These are phyloP conservation scores for Galleria mellonella DNA, from an alignment of 1,140 invertebrate species.

Conservation along the genomic window DNA sequence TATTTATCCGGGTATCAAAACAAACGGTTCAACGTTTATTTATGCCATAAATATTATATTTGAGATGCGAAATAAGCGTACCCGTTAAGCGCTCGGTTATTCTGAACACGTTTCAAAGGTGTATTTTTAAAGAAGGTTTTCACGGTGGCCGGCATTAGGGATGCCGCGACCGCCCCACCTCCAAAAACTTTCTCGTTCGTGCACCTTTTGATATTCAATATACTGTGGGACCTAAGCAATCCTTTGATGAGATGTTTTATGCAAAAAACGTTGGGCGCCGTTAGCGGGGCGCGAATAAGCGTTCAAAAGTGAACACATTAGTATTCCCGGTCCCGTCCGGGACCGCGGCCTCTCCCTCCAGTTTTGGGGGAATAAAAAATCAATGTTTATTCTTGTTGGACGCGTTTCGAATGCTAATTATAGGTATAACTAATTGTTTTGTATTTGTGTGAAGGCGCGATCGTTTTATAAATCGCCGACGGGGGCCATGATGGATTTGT, in stretches of 20 bases:
- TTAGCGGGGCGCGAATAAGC: conserved; percentile 65
- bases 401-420: conserved; percentile 69
- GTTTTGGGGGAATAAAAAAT: conserved; percentile 70
- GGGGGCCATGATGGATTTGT: conserved; percentile 14
- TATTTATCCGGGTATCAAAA: conserved; percentile 13
- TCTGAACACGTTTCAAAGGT: conserved; percentile 63
- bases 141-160: conserved; percentile 56
- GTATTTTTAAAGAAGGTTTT: conserved; percentile 68
- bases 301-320: conserved; percentile 71
- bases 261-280: conserved; percentile 69
- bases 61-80: conserved; percentile 9
- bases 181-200: conserved; percentile 55
- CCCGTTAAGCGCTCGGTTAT: conserved; percentile 32
- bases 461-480: conserved; percentile 36
- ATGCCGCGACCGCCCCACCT: conserved; percentile 44
- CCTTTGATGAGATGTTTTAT: conserved; percentile 75
- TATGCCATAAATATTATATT: conserved; percentile 19
- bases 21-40: conserved; percentile 12
- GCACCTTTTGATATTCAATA: conserved; percentile 74
- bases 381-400: conserved; percentile 68
- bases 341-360: conserved; percentile 41
- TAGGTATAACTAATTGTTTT: conserved; percentile 63
- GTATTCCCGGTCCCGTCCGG: conserved; percentile 54
- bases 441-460: conserved; percentile 45
- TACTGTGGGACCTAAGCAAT: conserved; percentile 63